Evolutionary conservation across 1,140 invertebrate species (phyloP), one percentile per base, ranked within the genome.

Genomic region (Palaemon carinicauda): DNA sequence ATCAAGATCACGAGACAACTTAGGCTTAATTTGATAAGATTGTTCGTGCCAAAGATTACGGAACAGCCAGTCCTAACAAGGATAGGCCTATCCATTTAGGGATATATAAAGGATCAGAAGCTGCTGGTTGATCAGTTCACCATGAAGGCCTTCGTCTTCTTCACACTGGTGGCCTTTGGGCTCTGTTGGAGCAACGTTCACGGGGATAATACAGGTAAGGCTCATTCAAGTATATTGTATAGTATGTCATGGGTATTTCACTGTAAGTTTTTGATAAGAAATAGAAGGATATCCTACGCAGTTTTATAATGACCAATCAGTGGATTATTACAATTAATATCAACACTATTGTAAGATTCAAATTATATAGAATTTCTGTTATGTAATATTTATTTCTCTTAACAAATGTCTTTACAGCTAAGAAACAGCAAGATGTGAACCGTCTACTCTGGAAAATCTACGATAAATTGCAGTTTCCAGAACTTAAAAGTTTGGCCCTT

Each of bases 371-470:
- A 69, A 19, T 51, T 3, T 19, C 9, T 41, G n/a, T 3, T n/a
- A 4, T 41, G 24, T 14, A 27, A 56, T 31, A 60, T 0, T 24
- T 52, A 27, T 56, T 17, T 60, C 14, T 74, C 2, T n/a, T 1
- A 41, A 2, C 27, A 83, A 73, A 12, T 31, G 71, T 56, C 29
- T 41, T 52, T 14, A 53, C 41, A 5, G 87, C 87, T 15, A 53
- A 79, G 56, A 69, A 80, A 27, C 87, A 88, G 54, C 87, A 88
- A 29, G 82, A 78, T 29, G 50, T 88, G 21, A 88, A 88, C 52
- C 74, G 60, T 27, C 51, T 88, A 56, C 74, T 88, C 33, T 53
- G 83, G 12, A 53, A 33, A 15, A 73, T 80, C 41, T 80, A 82
- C 27, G 81, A 88, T 4, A 56, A 69, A 29, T 14, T 83, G 12